Evolutionary conservation across 2,797 vertebrate species (phyloP), one percentile per base, ranked within the genome.

Genomic region (Chanos chanos): DNA sequence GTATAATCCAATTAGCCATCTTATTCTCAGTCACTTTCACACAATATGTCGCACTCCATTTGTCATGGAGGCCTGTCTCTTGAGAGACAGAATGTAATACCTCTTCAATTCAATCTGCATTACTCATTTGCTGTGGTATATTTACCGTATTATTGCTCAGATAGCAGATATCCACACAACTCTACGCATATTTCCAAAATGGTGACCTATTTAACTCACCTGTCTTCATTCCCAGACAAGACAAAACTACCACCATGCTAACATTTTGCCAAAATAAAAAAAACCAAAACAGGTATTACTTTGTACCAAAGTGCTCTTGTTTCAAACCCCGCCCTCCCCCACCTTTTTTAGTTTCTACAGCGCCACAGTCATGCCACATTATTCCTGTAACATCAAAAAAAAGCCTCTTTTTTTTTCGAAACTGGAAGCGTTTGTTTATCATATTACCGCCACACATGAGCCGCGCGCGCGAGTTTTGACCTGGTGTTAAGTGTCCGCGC

Each of bases 401-500:
- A 80, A 81, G 83, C 77, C 77, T 83, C 85, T 88, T 71, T 77
- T 83, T 85, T 88, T 71, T 79, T 72, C 71, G 77, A 81, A 81
- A 89, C 86, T 89, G 85, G 87, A 93, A 91, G 89, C 88, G 83
- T 92, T 93, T 94, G 90, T 94, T 94, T 92, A 94, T 94, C 91
- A 87, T 89, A 92, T 95, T 94, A 93, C 88, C 85, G 86, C 87
- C 90, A 89, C 90, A 87, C 88, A 92, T 91, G 90, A 94, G 89
- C 89, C 56, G 79, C 83, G 85, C 90, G 85, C 90, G 89, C 86
- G 79, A 87, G 88, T 84, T 89, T 86, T 95, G 94, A 95, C 93
- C 93, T 80, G 75, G 89, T 94, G 93, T 95, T 96, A 95, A 96
- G 92, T 94, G 93, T 94, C 93, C 91, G 90, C 85, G 88, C 93